Evolutionary conservation across 1,140 invertebrate genomes (phyloP).

Genomic region (Cheumatopsyche charites): DNA sequence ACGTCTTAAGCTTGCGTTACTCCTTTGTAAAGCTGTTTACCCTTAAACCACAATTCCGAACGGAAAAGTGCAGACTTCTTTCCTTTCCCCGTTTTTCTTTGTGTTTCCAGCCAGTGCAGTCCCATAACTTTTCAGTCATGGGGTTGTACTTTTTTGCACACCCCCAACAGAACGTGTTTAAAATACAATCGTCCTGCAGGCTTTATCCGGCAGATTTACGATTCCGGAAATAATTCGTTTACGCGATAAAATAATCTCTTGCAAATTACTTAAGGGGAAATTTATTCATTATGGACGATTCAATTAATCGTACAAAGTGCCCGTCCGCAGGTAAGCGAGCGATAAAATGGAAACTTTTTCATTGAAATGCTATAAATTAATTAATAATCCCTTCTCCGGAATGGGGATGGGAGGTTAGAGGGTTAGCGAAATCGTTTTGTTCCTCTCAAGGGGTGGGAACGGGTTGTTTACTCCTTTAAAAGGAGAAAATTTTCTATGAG

Average conservation of each 20-base stretch:
- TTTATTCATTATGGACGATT: slow-evolving; percentile 43
- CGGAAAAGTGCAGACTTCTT: too few relatives aligned
- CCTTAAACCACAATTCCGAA: too few relatives aligned
- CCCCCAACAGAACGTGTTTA: slow-evolving; percentile 12
- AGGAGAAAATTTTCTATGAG: too few relatives aligned
- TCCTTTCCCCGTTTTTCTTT: too few relatives aligned
- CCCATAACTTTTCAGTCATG: too few relatives aligned
- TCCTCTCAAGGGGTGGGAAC: slow-evolving; percentile 31
- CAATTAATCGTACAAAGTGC: slow-evolving; percentile 40
- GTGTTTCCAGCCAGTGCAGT: too few relatives aligned
- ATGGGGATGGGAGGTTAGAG: background rate
- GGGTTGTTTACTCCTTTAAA: slow-evolving; percentile 29
- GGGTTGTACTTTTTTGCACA: background rate
- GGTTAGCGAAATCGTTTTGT: slow-evolving; percentile 16
- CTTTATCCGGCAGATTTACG: slow-evolving; percentile 22
- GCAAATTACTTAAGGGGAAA: slow-evolving; percentile 39
- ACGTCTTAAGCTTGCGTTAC: too few relatives aligned
- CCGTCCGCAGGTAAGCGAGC: slow-evolving; percentile 37
- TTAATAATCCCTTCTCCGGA: slow-evolving; percentile 32
- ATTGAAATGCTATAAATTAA: slow-evolving; percentile 41
- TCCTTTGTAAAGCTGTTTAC: too few relatives aligned
- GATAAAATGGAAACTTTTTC: slow-evolving; percentile 40
- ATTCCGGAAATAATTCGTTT: slow-evolving; percentile 34
- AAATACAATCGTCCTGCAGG: slow-evolving; percentile 5
- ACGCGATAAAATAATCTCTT: slow-evolving; percentile 42